These are phyloP conservation scores for Actinia tenebrosa DNA, from an alignment of 64 coral and sea anemone genomes.

Conservation along the genomic window DNA sequence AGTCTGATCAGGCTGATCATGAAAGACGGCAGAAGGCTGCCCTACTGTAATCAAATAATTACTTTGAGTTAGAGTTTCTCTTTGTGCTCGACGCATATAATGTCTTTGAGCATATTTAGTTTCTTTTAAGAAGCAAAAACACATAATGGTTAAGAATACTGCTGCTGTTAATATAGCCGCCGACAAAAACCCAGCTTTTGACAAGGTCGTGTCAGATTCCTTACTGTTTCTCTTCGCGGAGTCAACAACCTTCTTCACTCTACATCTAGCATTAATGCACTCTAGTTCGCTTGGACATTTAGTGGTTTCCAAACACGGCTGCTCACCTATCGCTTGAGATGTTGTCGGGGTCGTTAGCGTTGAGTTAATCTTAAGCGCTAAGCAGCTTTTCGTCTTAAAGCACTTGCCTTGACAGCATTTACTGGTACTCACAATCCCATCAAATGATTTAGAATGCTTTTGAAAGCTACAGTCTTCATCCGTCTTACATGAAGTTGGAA, in stretches of 20 bases:
- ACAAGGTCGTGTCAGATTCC: slow-evolving; percentile 13
- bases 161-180: slow-evolving; percentile 50
- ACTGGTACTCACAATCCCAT: not conserved
- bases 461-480: slow-evolving; percentile 17
- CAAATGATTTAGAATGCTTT: slow-evolving; percentile 16
- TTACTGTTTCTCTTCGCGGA: not conserved
- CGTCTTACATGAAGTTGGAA: slow-evolving; percentile 11
- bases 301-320: not conserved
- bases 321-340: slow-evolving; percentile 6
- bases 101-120: slow-evolving; percentile 39
- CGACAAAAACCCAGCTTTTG: slow-evolving; percentile 51
- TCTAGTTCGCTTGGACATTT: slow-evolving; percentile 7
- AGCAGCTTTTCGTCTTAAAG: slow-evolving; percentile 31
- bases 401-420: slow-evolving; percentile 16
- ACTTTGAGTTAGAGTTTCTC: slow-evolving; percentile 13
- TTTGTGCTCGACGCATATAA: slow-evolving; percentile 13
- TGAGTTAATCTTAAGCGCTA: slow-evolving; percentile 23
- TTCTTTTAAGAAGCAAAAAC: slow-evolving; percentile 50
- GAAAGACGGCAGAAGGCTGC: not conserved
- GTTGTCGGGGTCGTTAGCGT: slow-evolving; percentile 7
- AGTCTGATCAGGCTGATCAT: not conserved
- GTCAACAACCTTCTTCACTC: slow-evolving; percentile 7
- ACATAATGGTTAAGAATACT: slow-evolving; percentile 41
- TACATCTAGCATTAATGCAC: slow-evolving; percentile 11
- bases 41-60: slow-evolving; percentile 5